phyloP scores from a whole-genome alignment of 2,797 vertebrate species.

The Coluber constrictor region DNA sequence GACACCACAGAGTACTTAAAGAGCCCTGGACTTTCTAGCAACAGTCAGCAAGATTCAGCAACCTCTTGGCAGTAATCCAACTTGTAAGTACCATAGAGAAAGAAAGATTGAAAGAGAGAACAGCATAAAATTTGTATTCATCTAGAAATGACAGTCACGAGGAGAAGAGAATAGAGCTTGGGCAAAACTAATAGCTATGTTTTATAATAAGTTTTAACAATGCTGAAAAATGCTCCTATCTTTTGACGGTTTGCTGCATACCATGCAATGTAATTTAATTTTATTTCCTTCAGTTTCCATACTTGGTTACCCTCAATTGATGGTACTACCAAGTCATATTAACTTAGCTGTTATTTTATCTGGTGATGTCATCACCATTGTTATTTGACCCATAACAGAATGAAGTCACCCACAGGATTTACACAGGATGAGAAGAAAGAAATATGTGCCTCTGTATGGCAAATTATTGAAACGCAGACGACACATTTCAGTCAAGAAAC shows the following conservation, averaged over 20 bases:
- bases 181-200: not conserved
- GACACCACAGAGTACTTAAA: slow-evolving; percentile 13
- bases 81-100: not conserved
- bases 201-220: not conserved
- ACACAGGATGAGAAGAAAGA: not conserved
- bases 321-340: not conserved
- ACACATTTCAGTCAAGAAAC: not conserved
- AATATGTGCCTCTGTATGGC: not conserved
- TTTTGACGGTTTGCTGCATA: not conserved
- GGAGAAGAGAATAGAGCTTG: not conserved
- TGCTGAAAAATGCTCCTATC: not conserved
- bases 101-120: not conserved
- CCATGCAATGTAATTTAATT: not conserved
- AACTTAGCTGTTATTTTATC: not conserved
- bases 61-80: slow-evolving; percentile 8
- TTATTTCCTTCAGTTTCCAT: not conserved
- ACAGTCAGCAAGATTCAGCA: not conserved
- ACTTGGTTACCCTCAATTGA: not conserved
- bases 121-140: slow-evolving; percentile 3
- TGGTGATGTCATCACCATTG: not conserved
- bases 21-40: not conserved
- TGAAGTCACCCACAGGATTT: not conserved
- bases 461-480: not conserved
- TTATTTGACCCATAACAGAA: not conserved
- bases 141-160: not conserved